Conservation (phyloP, 2,797 vertebrate genomes). For the Salarias fasciatus region DNA sequence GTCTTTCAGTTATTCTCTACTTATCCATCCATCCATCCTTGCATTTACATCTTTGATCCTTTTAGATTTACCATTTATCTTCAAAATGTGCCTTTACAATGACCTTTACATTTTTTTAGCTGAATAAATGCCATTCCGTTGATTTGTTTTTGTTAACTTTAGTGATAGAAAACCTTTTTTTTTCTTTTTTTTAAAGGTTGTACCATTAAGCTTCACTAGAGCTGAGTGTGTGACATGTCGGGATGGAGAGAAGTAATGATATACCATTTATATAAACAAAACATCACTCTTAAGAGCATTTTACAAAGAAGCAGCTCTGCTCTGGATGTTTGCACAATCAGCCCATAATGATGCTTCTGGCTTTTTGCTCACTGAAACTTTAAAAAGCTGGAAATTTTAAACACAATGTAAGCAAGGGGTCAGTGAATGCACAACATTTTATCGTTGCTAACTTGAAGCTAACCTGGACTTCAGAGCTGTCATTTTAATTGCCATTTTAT, state of each 20-base stretch:
- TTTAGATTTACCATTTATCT: too few relatives aligned
- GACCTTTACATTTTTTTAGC: too few relatives aligned
- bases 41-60: too few relatives aligned
- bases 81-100: too few relatives aligned
- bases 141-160: not conserved
- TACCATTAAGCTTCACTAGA: not conserved
- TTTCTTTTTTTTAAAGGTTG: conserved; percentile 11
- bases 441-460: conserved; percentile 29
- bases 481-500: conserved; percentile 49
- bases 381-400: conserved; percentile 18
- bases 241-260: conserved; percentile 12
- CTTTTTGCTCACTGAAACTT: conserved; percentile 5
- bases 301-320: conserved; percentile 5
- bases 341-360: conserved; percentile 3
- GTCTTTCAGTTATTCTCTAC: too few relatives aligned
- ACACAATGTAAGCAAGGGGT: not conserved
- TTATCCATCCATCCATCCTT: too few relatives aligned
- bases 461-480: conserved; percentile 35
- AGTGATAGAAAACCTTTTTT: conserved; percentile 30
- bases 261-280: conserved; percentile 31
- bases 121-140: too few relatives aligned
- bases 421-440: conserved; percentile 18
- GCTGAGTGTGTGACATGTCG: conserved; percentile 4
- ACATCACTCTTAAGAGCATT: conserved; percentile 5
- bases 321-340: conserved; percentile 7